Evolutionary conservation across 2,113 vertebrate species (phyloP).

Genomic region (Ariopsis seemanni): DNA sequence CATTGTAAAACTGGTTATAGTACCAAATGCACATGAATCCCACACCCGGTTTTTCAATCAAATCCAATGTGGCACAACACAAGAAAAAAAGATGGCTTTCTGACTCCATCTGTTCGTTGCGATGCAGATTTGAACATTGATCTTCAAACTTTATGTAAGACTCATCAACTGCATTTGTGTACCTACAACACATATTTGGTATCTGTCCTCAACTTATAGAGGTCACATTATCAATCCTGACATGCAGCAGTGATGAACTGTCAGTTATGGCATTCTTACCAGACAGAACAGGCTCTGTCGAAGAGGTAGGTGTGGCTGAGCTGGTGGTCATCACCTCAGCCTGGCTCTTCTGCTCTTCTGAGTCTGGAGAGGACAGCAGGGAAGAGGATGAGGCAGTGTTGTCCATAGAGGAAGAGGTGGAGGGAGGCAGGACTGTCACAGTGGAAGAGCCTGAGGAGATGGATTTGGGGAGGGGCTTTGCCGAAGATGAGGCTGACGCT

Average conservation of each 20-base stretch:
- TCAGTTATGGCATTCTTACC: conserved; percentile 56
- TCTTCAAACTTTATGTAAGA: background rate
- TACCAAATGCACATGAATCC: background rate
- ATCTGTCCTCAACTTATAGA: background rate
- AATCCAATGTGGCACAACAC: background rate
- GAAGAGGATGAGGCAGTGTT: conserved; percentile 76
- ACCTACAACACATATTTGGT: background rate
- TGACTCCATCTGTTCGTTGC: background rate
- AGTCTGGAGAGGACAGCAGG: conserved; percentile 78
- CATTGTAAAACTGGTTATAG: background rate
- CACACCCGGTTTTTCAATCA: background rate
- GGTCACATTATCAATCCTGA: background rate
- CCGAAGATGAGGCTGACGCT: conserved; percentile 68
- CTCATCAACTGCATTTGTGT: background rate
- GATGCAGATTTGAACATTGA: background rate
- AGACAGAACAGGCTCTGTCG: conserved; percentile 67
- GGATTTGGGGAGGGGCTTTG: conserved; percentile 67
- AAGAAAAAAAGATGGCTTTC: background rate
- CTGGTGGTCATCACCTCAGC: conserved; percentile 44
- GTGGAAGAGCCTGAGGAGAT: conserved; percentile 72
- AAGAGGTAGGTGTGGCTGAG: conserved; percentile 52
- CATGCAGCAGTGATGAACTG: background rate
- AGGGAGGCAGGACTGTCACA: conserved; percentile 75
- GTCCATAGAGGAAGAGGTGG: conserved; percentile 76
- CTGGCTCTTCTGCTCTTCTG: conserved; percentile 77